Evolutionary conservation across 2,113 vertebrate species (phyloP), one percentile per base, ranked within the genome.

Genomic region (Gopherus flavomarginatus): DNA sequence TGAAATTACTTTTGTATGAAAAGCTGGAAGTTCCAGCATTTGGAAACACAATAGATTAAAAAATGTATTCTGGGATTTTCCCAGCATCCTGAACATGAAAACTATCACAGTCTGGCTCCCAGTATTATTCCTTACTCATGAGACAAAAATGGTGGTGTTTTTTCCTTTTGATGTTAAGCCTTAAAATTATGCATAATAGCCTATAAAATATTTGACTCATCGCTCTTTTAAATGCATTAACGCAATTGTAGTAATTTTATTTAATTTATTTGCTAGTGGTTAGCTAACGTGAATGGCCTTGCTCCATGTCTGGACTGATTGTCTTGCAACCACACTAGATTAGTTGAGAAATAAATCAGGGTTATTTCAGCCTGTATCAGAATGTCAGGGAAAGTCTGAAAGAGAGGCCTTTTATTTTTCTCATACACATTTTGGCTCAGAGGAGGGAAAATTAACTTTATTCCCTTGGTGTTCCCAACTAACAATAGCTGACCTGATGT

Each of bases 341-440:
- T 78, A 53, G 65, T 89, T 65, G 93, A 85, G 89, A 84, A 69
- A 38, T 54, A 92, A 85, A 88, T n/a, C 59, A 13, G 17, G 35
- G 77, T 83, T 88, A 5, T 84, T 93, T 95, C 42, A 83, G 24
- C 83, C 54, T 42, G 83, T 92, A 1, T 2, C 54, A 81, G 85
- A 53, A 57, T 1, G 2, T 31, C 31, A 54, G 11, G 89, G 80
- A 62, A 47, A 79, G 54, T 90, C 27, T 54, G 47, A 49, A 77
- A 17, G n/a, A 50, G 72, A 35, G 52, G 56, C 35, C 42, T 90
- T 53, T 83, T 79, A 35, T 35, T 84, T 96, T 91, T 88, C 69
- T 86, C 54, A 79, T 54, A 38, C 47, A 83, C 38, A 12, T 38
- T 79, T 84, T 87, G 85, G 38, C 53, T 85, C 31, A 47, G 2